Conservation (phyloP, 2,113 vertebrate species). For the Actenoides lindsayi region DNA sequence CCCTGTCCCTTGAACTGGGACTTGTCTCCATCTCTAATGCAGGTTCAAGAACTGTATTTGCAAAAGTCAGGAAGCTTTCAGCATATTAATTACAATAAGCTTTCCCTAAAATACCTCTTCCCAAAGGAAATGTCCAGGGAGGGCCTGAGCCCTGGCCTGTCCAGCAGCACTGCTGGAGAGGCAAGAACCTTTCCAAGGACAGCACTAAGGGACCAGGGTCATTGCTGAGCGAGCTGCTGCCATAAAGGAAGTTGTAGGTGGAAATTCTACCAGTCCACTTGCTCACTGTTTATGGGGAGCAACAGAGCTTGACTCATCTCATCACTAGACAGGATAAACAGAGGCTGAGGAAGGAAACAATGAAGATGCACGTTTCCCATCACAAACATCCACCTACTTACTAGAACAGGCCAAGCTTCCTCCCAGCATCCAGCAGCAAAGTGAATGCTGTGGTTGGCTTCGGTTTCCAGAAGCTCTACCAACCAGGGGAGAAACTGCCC, state of each 20-base stretch:
- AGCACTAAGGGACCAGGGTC: background rate
- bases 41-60: background rate
- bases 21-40: background rate
- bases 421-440: background rate
- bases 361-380: conserved; percentile 9
- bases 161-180: background rate
- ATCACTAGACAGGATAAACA: background rate
- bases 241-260: background rate
- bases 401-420: background rate
- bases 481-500: background rate
- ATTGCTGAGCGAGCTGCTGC: background rate
- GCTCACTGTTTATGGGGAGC: background rate
- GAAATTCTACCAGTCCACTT: background rate
- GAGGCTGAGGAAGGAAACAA: conserved; percentile 22
- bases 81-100: background rate
- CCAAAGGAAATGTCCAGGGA: background rate
- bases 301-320: background rate
- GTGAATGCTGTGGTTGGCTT: background rate
- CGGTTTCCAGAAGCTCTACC: background rate
- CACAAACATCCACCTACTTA: background rate
- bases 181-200: background rate
- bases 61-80: background rate
- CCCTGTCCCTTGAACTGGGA: too few species aligned
- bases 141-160: background rate
- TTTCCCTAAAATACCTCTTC: background rate